These are phyloP conservation scores for Mesocentrotus franciscanus DNA, from an alignment of 53 echinoderm and acorn worm species.

Conservation along the genomic window DNA sequence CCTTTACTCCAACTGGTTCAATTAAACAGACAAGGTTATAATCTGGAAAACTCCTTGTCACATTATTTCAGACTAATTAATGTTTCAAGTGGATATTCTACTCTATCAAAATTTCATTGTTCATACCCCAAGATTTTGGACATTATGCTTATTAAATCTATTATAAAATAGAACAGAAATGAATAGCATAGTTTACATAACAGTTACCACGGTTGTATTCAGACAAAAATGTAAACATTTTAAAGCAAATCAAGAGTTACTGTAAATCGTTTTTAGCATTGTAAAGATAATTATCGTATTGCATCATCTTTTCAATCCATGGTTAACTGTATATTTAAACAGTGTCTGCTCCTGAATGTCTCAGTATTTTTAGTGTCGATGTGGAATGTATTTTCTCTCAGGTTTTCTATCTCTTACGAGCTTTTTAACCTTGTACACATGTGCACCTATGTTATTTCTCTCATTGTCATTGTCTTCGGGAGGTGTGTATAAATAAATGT, in stretches of 20 bases:
- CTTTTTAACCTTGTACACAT: constrained; percentile 43
- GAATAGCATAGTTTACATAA: background rate
- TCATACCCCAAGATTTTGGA: background rate
- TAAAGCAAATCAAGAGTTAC: background rate
- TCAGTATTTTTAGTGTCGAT: constrained; percentile 17
- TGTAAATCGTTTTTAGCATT: background rate
- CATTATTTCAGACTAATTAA: background rate
- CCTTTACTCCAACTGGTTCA: background rate
- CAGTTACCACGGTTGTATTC: background rate
- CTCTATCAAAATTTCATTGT: background rate
- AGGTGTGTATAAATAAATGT: constrained; percentile 63
- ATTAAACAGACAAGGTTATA: background rate
- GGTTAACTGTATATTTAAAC: background rate
- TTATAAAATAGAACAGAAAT: background rate
- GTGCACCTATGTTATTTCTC: constrained; percentile 12
- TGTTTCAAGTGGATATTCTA: background rate
- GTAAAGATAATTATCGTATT: background rate
- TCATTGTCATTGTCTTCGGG: constrained; percentile 18
- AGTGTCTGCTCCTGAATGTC: background rate
- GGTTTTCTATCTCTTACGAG: constrained; percentile 49
- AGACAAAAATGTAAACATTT: background rate
- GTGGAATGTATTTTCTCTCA: constrained; percentile 38
- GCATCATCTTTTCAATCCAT: background rate
- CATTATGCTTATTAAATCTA: background rate
- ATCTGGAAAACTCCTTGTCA: no score